A percentile compares a stretch with the other conserved stretches of the same genome.
These are phyloP conservation scores for Ennomos quercinarius DNA, from an alignment of 2,888 invertebrate genomes.

Conservation along the genomic window DNA sequence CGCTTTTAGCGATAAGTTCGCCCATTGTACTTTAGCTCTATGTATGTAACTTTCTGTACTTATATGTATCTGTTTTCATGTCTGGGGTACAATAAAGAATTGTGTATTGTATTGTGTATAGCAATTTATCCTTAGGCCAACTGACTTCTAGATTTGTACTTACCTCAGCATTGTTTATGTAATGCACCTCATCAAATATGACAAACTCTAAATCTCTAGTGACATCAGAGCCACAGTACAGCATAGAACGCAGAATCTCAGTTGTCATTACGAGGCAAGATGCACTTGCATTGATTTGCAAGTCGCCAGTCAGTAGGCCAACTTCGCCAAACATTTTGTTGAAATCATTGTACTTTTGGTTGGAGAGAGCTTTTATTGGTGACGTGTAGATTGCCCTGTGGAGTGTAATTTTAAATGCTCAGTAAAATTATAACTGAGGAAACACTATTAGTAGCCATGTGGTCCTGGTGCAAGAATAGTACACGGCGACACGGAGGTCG, in stretches of 20 bases:
- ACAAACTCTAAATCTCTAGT: slow-evolving; percentile 99
- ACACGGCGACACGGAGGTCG: too few relatives aligned
- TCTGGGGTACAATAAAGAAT: too few relatives aligned
- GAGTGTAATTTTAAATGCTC: neutral
- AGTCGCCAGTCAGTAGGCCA: slow-evolving; percentile 97
- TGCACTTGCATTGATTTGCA: slow-evolving; percentile 97
- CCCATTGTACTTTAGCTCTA: too few relatives aligned
- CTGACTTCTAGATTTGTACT: slow-evolving; percentile 27
- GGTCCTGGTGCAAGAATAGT: too few relatives aligned
- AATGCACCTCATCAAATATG: slow-evolving; percentile 99
- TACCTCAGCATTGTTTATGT: slow-evolving; percentile 98
- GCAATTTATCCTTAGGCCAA: too few relatives aligned
- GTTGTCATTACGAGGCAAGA: slow-evolving; percentile 99
- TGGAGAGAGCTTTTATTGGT: slow-evolving; percentile 99
- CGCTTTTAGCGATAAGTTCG: too few relatives aligned
- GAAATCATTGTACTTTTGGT: slow-evolving; percentile 99
- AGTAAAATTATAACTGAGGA: too few relatives aligned
- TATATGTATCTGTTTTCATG: too few relatives aligned
- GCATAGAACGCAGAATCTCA: slow-evolving; percentile 98
- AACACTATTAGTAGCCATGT: too few relatives aligned
- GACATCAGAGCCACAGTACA: slow-evolving; percentile 97
- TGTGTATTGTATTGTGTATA: too few relatives aligned
- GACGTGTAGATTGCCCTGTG: slow-evolving; percentile 97
- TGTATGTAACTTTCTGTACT: too few relatives aligned
- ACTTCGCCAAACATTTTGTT: slow-evolving; percentile 96